phyloP scores from a whole-genome alignment of 1,140 invertebrate genomes.

The Pseudoatta argentina region DNA sequence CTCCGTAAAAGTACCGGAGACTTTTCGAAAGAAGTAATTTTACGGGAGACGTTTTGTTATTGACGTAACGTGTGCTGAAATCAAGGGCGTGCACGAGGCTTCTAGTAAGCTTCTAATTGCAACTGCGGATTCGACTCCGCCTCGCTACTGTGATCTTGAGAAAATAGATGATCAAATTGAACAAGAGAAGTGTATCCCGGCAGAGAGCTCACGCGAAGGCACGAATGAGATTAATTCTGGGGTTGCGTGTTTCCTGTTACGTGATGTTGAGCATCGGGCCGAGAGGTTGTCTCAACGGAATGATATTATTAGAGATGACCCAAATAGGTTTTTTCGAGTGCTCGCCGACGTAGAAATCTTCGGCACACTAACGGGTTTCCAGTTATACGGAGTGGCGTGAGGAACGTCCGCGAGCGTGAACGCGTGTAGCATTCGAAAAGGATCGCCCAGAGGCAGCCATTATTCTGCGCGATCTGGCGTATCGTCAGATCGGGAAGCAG shows the following conservation, averaged over 20 bases:
- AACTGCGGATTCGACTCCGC: background rate
- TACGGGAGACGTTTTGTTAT: slow-evolving; percentile 1
- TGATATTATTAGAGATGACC: slow-evolving; percentile 57
- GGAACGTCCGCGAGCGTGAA: background rate
- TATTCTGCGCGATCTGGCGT: slow-evolving; percentile 73
- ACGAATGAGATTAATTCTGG: slow-evolving; percentile 49
- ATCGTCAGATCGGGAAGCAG: slow-evolving; percentile 50
- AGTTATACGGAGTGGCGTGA: slow-evolving; percentile 4
- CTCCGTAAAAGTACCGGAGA: background rate
- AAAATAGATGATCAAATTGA: slow-evolving; percentile 9
- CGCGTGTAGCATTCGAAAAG: slow-evolving; percentile 50
- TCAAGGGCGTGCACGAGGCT: background rate
- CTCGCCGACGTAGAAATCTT: slow-evolving; percentile 28
- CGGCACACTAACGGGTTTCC: slow-evolving; percentile 36
- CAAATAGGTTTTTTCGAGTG: slow-evolving; percentile 49
- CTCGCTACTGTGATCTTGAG: slow-evolving; percentile 3
- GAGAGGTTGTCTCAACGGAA: slow-evolving; percentile 30
- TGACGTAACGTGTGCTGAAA: background rate
- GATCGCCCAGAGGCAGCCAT: slow-evolving; percentile 67
- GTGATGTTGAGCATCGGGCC: slow-evolving; percentile 6
- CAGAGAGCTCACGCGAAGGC: slow-evolving; percentile 24
- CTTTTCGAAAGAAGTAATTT: background rate
- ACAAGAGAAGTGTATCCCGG: background rate
- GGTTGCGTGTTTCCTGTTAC: slow-evolving; percentile 45
- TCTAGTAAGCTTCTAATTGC: slow-evolving; percentile 13